Conservation (phyloP, 1,140 invertebrate genomes). For the Heterodera carotae region DNA sequence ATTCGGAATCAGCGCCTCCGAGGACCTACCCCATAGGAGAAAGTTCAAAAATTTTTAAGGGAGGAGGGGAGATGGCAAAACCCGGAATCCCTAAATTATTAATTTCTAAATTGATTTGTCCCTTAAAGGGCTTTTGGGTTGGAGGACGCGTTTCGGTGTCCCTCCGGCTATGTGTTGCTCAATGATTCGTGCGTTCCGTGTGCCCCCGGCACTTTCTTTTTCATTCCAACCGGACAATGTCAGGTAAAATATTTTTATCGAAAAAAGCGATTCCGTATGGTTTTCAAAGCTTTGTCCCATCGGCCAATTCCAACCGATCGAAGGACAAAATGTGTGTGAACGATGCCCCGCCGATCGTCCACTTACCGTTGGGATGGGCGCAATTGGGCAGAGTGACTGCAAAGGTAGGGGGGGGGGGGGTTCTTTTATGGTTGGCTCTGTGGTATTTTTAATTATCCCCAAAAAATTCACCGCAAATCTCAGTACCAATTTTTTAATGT, state of each 20-base stretch:
- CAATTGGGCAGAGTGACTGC: conserved; percentile 73
- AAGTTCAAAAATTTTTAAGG: no score
- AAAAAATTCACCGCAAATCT: no score
- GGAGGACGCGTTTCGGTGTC: conserved; percentile 20
- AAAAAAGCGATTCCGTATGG: background rate
- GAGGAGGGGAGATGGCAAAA: no score
- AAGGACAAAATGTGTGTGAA: conserved; percentile 80
- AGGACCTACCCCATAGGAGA: no score
- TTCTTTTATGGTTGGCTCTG: no score
- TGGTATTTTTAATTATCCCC: no score
- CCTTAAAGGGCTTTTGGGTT: conserved; percentile 11
- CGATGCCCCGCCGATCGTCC: conserved; percentile 24
- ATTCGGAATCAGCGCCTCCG: no score
- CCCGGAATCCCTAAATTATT: no score
- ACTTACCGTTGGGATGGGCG: conserved; percentile 32
- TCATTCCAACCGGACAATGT: conserved; percentile 76
- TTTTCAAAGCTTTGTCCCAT: conserved; percentile 75
- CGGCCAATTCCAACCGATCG: conserved; percentile 89
- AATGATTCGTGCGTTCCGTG: conserved; percentile 78
- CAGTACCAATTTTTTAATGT: no score
- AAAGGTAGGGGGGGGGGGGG: conserved; percentile 72
- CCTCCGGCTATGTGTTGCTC: conserved; percentile 4
- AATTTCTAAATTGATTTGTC: no score
- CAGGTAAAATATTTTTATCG: background rate
- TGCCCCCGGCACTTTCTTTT: conserved; percentile 85